Conservation (phyloP, 2,113 vertebrate species). For the Leucopternis melanops region DNA sequence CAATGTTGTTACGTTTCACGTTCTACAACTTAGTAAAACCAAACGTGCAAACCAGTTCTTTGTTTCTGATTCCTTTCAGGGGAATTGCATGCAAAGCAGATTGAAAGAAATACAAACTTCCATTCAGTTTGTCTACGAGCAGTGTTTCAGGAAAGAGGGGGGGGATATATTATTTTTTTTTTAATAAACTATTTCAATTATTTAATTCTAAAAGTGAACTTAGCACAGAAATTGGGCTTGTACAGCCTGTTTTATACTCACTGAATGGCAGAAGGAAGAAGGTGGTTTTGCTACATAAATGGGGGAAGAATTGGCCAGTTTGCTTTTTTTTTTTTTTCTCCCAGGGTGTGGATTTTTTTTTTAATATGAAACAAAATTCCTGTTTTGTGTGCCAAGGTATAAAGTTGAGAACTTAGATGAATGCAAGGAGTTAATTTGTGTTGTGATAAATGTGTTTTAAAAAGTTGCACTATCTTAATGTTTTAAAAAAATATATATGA, state of each 20-base stretch:
- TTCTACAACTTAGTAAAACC: constrained; percentile 75
- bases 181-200: constrained; percentile 73
- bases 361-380: constrained; percentile 74
- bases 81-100: constrained; percentile 71
- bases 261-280: constrained; percentile 61
- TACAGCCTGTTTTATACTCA: constrained; percentile 61
- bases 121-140: constrained; percentile 55
- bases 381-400: constrained; percentile 92
- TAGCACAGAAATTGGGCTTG: constrained; percentile 70
- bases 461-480: constrained; percentile 95
- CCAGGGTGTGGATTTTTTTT: constrained; percentile 52
- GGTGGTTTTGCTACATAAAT: constrained; percentile 59
- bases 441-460: constrained; percentile 77
- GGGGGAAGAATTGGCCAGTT: constrained; percentile 72
- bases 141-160: constrained; percentile 71
- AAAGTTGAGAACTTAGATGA: constrained; percentile 71
- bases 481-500: constrained; percentile 74
- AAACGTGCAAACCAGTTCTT: constrained; percentile 69
- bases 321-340: constrained; percentile 55
- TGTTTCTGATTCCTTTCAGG: constrained; percentile 76
- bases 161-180: constrained; percentile 61
- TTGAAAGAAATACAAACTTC: constrained; percentile 64
- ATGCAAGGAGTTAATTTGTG: constrained; percentile 74
- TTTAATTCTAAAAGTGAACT: constrained; percentile 76
- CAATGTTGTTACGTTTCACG: constrained; percentile 63